These are phyloP conservation scores for Nephrotoma guestfalica DNA, from an alignment of 2,888 invertebrate genomes.

Conservation along the genomic window DNA sequence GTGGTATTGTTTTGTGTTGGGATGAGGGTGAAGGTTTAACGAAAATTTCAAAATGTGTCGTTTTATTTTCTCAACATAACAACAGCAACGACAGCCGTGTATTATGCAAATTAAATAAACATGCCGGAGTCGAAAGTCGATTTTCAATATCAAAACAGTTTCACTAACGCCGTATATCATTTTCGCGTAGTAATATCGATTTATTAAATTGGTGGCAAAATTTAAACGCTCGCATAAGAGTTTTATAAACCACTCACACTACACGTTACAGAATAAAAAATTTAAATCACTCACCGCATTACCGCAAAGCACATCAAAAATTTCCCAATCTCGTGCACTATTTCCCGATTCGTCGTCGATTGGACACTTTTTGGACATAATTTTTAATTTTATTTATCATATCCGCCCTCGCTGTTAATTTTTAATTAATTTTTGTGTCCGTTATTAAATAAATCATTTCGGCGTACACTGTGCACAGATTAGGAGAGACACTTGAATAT, in stretches of 20 bases:
- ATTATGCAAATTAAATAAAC: not conserved
- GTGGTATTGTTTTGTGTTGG: not conserved
- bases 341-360: constrained; percentile 23
- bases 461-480: not conserved
- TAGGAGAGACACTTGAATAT: no score
- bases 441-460: not conserved
- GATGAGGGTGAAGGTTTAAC: not conserved
- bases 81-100: not conserved
- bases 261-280: not conserved
- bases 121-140: not conserved
- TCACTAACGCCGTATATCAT: not conserved
- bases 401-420: not conserved
- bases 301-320: constrained; percentile 50
- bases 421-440: not conserved
- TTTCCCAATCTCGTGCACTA: constrained; percentile 55
- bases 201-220: not conserved
- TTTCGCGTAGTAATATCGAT: not conserved
- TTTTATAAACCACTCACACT: not conserved
- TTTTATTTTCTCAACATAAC: not conserved
- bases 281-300: constrained; percentile 9
- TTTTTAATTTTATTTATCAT: not conserved
- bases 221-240: not conserved
- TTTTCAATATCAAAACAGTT: not conserved
- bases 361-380: not conserved
- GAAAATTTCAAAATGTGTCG: not conserved